These are phyloP conservation scores for Apostichopus californicus DNA, from an alignment of 35 echinoderm and acorn worm species.

Conservation along the genomic window DNA sequence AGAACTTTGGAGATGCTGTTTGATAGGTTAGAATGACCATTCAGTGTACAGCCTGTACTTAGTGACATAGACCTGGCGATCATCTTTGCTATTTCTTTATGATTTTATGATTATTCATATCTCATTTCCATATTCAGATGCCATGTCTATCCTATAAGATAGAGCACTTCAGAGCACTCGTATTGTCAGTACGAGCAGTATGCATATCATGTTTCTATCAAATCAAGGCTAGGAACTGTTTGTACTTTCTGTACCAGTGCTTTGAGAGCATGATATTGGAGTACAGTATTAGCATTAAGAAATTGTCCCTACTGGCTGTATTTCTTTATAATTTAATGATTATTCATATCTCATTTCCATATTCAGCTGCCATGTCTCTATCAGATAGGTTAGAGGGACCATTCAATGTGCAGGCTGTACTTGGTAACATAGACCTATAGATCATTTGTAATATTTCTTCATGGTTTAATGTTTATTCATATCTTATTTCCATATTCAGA, in stretches of 20 bases:
- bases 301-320: too few relatives aligned
- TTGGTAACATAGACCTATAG: constrained; percentile 68
- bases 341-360: neutral
- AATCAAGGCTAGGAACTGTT: too few relatives aligned
- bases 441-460: neutral
- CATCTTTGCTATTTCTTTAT: too few relatives aligned
- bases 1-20: constrained; percentile 10
- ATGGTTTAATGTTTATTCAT: neutral
- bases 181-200: too few relatives aligned
- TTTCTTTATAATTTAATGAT: neutral
- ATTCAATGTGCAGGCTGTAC: constrained; percentile 81
- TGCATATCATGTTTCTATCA: too few relatives aligned
- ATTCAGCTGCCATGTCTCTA: constrained; percentile 75
- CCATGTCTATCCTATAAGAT: constrained; percentile 72
- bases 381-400: constrained; percentile 69
- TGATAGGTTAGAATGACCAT: constrained; percentile 54
- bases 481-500: constrained; percentile 50
- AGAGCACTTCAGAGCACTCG: constrained; percentile 22
- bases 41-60: too few relatives aligned
- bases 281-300: too few relatives aligned
- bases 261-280: too few relatives aligned
- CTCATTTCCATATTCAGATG: constrained; percentile 54
- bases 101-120: neutral
- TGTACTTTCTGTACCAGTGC: too few relatives aligned
- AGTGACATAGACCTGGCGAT: too few relatives aligned